Conservation (phyloP, 2,797 vertebrate species). For the Coregonus ussuriensis region DNA sequence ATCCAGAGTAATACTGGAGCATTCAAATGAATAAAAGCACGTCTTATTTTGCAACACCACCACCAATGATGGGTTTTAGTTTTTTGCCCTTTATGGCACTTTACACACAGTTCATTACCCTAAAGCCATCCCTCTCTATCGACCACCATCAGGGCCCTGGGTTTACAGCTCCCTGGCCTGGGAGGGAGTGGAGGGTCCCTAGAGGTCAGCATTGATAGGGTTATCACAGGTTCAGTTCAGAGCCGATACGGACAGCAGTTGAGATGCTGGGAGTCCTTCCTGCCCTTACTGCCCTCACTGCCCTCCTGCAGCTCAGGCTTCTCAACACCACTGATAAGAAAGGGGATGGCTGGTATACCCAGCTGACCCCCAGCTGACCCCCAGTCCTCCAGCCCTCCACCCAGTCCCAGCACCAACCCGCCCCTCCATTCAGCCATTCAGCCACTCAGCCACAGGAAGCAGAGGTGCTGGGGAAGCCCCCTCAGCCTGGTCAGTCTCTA, state of each 20-base stretch:
- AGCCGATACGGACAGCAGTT: constrained; percentile 11
- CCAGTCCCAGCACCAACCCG: not conserved
- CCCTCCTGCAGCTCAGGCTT: constrained; percentile 55
- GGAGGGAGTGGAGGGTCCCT: not conserved
- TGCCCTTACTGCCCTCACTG: constrained; percentile 36
- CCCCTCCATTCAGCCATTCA: too few species aligned
- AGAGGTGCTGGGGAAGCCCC: constrained; percentile 56
- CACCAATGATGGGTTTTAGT: not conserved
- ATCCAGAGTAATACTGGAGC: too few species aligned
- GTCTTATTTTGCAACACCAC: too few species aligned
- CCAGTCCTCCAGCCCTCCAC: constrained; percentile 9
- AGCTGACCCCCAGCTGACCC: constrained; percentile 32
- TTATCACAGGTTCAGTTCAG: not conserved
- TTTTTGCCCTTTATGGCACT: constrained; percentile 38
- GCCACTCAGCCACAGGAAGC: constrained; percentile 36
- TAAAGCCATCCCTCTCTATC: constrained; percentile 45
- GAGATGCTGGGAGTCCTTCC: constrained; percentile 39
- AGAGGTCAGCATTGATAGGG: not conserved
- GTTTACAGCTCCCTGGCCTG: constrained; percentile 49
- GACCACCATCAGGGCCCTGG: constrained; percentile 52
- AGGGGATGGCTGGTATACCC: constrained; percentile 22
- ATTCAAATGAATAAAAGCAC: too few species aligned
- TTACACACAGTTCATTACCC: constrained; percentile 53
- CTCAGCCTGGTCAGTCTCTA: constrained; percentile 4
- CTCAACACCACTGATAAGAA: constrained; percentile 66